A percentile compares a stretch with the other conserved stretches of the same genome.
Evolutionary conservation across 2,113 vertebrate species (phyloP).

Genomic region (Cololabis saira): DNA sequence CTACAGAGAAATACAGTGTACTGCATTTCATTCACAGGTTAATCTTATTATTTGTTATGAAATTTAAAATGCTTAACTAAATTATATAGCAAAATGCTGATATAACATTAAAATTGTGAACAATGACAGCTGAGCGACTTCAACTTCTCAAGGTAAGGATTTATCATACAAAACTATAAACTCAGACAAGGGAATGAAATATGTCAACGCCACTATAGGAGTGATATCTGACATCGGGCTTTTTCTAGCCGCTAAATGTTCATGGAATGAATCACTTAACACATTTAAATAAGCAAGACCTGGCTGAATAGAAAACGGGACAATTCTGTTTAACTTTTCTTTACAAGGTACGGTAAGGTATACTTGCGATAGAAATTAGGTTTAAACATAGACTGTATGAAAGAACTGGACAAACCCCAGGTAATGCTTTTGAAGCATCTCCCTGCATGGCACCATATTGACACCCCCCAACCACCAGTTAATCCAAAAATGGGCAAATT

Average conservation of each 20-base stretch:
- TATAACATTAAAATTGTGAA: constrained; percentile 19
- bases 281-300: constrained; percentile 51
- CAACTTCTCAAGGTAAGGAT: constrained; percentile 24
- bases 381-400: too few relatives aligned
- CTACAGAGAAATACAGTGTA: constrained; percentile 2
- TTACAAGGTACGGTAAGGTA: too few relatives aligned
- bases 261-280: constrained; percentile 67
- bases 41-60: constrained; percentile 12
- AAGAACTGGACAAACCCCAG: too few relatives aligned
- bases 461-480: too few relatives aligned
- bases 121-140: constrained; percentile 7
- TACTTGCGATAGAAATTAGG: too few relatives aligned
- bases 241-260: constrained; percentile 70
- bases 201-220: constrained; percentile 30
- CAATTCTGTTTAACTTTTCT: too few relatives aligned
- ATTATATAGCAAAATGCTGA: constrained; percentile 12
- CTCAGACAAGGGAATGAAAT: constrained; percentile 16
- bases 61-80: constrained; percentile 1
- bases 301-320: background rate
- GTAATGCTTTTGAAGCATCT: too few relatives aligned
- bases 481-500: too few relatives aligned
- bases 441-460: too few relatives aligned
- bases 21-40: constrained; percentile 11
- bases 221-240: constrained; percentile 45
- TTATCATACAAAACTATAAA: constrained; percentile 26